Base-by-base conservation (phyloP, 2,113 vertebrate species). In the Hemiprocne comata region DNA sequence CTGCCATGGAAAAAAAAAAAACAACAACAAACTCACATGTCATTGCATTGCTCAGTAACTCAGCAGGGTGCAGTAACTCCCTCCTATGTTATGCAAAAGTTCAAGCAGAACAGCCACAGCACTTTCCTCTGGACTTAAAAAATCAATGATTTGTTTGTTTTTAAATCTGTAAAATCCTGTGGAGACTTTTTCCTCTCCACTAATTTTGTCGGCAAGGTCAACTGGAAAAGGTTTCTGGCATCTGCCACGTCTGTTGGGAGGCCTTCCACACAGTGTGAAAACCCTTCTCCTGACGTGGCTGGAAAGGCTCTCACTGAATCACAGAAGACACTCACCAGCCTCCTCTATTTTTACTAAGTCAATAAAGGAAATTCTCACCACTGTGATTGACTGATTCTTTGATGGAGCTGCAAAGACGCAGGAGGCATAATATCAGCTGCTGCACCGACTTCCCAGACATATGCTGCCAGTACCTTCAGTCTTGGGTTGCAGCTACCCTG, bases 381-480 rank as follows among this genome's bases (percentile, higher is more conserved):
- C 67, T 0, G 0, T 88, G 79, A 94, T 0, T 81, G 87, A 94
- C 92, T 94, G 90, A 79, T 65, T 40, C 82, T 87, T 58, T 94
- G 79, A 83, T 29, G 15, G 71, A 82, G 40, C 66, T 87, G 87
- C 81, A 69, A 91, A 96, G 72, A 71, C 4, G 0, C 81, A 87
- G 93, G 85, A 91, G 85, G 82, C 67, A 90, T 64, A 76, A 76
- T 58, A 73, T 65, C 95, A 94, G 90, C 89, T 93, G 78, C 54
- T 87, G 54, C 40, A 5, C 85, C 94, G 75, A 75, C 38, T 2
- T 84, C 77, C 73, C 87, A 94, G 71, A 65, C 75, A 72, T 64
- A 85, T 53, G 88, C 75, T 94, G 85, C 78, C 54, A 40, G 67
- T 57, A 76, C 50, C 78, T 80, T 82, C 73, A 33, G 57, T 29